Base-by-base conservation (phyloP, 30 jellyfish, hydroid and myxozoan genomes). In the Aurelia sp. region DNA sequence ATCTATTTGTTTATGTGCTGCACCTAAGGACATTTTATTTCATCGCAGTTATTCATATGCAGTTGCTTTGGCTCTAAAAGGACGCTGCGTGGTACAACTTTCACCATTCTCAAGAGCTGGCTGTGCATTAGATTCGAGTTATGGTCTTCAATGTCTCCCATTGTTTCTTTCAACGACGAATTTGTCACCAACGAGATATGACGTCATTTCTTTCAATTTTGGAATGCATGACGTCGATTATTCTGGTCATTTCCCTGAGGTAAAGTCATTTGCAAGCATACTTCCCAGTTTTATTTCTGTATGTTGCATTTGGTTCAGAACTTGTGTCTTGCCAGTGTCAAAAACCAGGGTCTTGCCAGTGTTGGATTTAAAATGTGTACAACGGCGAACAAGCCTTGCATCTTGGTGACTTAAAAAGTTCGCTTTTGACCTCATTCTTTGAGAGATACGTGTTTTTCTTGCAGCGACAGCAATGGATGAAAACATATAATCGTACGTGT, bases 71-170 rank as follows among this genome's bases (percentile, higher is more conserved):
- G 98, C 98, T 35, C 63, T 93, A 2, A 86, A 84, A 69, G 89
- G 91, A 35, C 51, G 67, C 35, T 93, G 98, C 82, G 78, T 74
- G 55, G 98, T 93, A 59, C 98, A 93, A 73, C 59, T 88, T 16
- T 75, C 98, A 21, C 98, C 98, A 27, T 88, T 87, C 44, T 93
- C 98, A 0, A 93, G 82, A 71, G 96, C 90, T 19, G 98, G 98
- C 9, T 89, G 80, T 35, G 98, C 97, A 5, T 63, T 93, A 24
- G 98, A 93, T 67, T 75, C 97, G 1, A 38, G 91, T 1, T 88
- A 93, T 73, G 98, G 98, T n/a, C 89, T 88, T 33, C 89, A 89
- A 50, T 93, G 98, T 74, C 64, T 93, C 2, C 86, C 69, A 11
- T 44, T 83, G 48, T 62, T 93, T 60, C 65, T 93, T 44, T 83